phyloP scores from a whole-genome alignment of 2,797 vertebrate species.

The Sebastiscus albofasciatus region DNA sequence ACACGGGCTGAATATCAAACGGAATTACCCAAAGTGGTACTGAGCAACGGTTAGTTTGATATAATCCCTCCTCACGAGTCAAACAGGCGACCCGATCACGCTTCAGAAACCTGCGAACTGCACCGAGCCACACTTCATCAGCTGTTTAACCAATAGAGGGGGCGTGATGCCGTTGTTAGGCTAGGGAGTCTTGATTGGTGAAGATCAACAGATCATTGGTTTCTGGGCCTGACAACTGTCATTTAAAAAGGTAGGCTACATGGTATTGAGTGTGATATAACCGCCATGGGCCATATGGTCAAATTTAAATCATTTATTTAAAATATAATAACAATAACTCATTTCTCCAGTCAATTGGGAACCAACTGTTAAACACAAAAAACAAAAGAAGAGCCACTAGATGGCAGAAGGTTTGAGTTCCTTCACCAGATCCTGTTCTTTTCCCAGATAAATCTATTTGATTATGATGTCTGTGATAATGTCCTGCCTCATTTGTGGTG shows the following conservation, averaged over 20 bases:
- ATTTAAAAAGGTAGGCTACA: not conserved
- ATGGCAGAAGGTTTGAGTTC: too few relatives aligned
- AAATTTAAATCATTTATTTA: not conserved
- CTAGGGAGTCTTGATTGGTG: not conserved
- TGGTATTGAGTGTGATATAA: not conserved
- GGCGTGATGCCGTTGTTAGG: not conserved
- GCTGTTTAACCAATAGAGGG: constrained; percentile 7
- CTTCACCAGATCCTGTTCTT: too few relatives aligned
- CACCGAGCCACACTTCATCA: constrained; percentile 1
- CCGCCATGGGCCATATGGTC: not conserved
- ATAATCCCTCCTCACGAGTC: constrained; percentile 9
- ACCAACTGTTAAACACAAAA: not conserved
- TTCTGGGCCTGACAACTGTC: not conserved
- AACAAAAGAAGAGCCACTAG: too few relatives aligned
- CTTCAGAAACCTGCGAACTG: not conserved
- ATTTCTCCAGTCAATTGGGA: not conserved
- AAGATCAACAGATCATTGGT: not conserved
- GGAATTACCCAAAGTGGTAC: constrained; percentile 4
- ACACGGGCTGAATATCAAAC: constrained; percentile 47
- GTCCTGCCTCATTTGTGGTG: too few relatives aligned
- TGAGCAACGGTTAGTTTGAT: constrained; percentile 23
- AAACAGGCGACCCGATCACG: constrained; percentile 1
- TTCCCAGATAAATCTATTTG: too few relatives aligned
- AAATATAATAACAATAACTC: not conserved
- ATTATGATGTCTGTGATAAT: too few relatives aligned